Percentiles rank a stretch among this genome's conserved stretches.
These are phyloP conservation scores for Oenanthe melanoleuca DNA, from an alignment of 2,113 vertebrate genomes.

Conservation along the genomic window DNA sequence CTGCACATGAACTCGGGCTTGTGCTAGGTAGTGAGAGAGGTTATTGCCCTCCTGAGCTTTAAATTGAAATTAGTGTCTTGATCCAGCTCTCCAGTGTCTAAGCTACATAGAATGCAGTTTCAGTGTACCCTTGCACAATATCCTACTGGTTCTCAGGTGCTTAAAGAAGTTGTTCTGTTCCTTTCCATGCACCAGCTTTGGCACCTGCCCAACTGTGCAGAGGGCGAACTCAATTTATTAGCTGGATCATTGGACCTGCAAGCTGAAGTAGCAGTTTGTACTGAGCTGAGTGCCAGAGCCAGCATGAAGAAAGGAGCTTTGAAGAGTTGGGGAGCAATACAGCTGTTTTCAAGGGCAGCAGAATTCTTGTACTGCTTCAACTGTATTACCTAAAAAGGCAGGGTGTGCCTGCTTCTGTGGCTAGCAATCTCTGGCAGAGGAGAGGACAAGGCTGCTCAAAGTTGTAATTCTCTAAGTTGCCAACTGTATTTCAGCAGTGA, in stretches of 20 bases:
- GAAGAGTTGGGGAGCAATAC: accelerated
- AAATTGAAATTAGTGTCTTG: neutral
- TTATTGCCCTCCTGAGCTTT: neutral
- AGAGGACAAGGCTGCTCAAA: neutral
- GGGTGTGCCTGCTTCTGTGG: neutral
- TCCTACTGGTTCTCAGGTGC: neutral
- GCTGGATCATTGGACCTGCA: neutral
- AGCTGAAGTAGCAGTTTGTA: neutral
- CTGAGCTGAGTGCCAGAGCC: neutral
- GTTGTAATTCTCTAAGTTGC: neutral
- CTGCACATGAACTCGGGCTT: neutral
- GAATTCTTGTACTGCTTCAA: neutral
- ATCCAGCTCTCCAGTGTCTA: neutral
- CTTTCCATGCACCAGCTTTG: neutral
- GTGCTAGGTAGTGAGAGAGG: neutral
- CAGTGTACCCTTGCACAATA: neutral
- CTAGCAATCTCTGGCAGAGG: neutral
- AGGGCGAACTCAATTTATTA: neutral
- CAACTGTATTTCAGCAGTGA: neutral
- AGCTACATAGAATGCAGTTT: neutral
- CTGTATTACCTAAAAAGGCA: neutral
- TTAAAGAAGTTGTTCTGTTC: constrained; percentile 1
- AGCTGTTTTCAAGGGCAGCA: accelerated
- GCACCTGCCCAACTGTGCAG: neutral
- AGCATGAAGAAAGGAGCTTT: neutral